phyloP scores from a whole-genome alignment of 2,797 vertebrate genomes.

The Phyllotis vaccarum region DNA sequence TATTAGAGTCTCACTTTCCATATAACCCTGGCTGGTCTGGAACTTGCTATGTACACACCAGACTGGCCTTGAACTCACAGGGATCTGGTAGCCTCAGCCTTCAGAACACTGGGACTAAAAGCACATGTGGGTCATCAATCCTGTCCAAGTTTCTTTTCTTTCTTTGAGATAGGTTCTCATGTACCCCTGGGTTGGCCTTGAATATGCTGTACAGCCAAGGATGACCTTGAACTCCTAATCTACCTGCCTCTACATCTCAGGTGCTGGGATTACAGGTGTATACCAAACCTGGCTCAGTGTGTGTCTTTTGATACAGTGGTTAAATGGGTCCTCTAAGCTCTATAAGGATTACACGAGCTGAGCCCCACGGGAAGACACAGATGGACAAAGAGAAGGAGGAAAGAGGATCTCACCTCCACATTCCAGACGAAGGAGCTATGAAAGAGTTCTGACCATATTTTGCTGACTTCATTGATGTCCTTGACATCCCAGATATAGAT shows the following conservation, averaged over 20 bases:
- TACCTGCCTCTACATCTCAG: not conserved
- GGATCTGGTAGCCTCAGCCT: not conserved
- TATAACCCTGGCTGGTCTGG: not conserved
- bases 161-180: not conserved
- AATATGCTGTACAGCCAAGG: not conserved
- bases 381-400: not conserved
- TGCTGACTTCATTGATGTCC: slow-evolving; percentile 87
- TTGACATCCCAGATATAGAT: slow-evolving; percentile 93
- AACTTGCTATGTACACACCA: not conserved
- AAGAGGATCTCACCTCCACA: slow-evolving; percentile 88
- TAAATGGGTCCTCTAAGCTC: not conserved
- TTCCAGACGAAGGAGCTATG: slow-evolving; percentile 94
- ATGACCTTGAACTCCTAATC: not conserved
- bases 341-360: not conserved
- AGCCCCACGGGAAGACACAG: not conserved
- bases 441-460: slow-evolving; percentile 93
- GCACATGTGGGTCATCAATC: not conserved
- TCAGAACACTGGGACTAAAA: not conserved
- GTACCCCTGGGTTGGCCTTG: not conserved
- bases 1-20: not conserved
- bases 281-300: not conserved
- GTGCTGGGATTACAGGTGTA: not conserved
- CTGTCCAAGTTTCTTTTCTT: not conserved
- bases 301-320: not conserved
- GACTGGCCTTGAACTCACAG: not conserved